Conservation (phyloP, 2,888 invertebrate genomes). For the Epicampocera succincta region DNA sequence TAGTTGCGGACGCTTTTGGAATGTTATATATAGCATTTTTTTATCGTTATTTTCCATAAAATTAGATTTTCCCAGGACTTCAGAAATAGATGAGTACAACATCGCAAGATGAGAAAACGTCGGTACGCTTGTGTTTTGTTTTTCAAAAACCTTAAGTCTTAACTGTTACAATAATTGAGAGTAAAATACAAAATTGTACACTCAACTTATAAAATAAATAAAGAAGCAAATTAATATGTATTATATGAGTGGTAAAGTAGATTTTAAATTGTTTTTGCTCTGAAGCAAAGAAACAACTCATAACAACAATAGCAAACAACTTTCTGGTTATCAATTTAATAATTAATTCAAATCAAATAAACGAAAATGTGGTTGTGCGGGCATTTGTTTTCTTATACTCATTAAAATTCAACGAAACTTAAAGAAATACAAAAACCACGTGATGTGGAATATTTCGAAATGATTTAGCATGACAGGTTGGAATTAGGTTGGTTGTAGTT, state of each 20-base stretch:
- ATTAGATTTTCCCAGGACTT: no score
- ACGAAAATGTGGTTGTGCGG: neutral
- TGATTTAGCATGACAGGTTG: neutral
- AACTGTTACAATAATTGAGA: neutral
- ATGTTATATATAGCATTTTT: no score
- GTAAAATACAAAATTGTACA: neutral
- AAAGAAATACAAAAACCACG: conserved; percentile 9
- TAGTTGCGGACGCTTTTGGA: no score
- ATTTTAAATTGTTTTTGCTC: neutral
- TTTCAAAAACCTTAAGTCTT: no score
- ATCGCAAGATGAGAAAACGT: no score
- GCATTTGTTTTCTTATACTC: neutral
- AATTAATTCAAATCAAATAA: conserved; percentile 16
- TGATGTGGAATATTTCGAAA: conserved; percentile 17
- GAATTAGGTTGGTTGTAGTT: neutral
- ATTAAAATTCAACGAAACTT: conserved; percentile 12
- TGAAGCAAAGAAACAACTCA: neutral
- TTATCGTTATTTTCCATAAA: no score
- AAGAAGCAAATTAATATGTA: neutral
- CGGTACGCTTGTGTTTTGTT: no score
- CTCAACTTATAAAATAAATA: conserved; percentile 5
- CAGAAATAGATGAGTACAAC: no score
- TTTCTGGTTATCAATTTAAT: conserved; percentile 32
- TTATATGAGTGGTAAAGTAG: neutral
- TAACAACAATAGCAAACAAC: neutral